Conservation (phyloP, 2,113 vertebrate genomes). For the Casuarius casuarius region DNA sequence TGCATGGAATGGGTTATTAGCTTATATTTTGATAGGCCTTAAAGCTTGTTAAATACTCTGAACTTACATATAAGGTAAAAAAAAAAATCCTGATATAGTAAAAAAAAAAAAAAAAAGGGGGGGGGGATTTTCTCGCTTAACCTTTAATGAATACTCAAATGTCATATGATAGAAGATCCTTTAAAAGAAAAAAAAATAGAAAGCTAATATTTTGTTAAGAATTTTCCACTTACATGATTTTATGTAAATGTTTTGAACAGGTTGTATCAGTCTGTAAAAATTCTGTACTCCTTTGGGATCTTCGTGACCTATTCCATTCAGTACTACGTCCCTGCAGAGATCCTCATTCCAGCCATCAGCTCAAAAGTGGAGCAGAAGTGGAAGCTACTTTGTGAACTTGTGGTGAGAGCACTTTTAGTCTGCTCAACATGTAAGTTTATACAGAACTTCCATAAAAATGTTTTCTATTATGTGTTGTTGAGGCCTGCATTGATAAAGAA, state of each 20-base stretch:
- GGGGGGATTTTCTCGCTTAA: neutral
- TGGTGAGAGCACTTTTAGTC: conserved; percentile 78
- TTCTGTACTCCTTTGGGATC: conserved; percentile 90
- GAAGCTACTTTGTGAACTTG: conserved; percentile 79
- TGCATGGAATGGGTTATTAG: neutral
- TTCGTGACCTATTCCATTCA: conserved; percentile 91
- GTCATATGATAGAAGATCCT: neutral
- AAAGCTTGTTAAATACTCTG: neutral
- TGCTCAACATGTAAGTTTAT: conserved; percentile 86
- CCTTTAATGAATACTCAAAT: neutral
- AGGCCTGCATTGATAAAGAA: neutral
- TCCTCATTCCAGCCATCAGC: conserved; percentile 80
- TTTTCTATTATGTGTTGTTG: neutral
- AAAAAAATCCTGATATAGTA: neutral
- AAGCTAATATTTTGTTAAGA: neutral
- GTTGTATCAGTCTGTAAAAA: conserved; percentile 88
- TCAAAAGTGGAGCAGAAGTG: conserved; percentile 78
- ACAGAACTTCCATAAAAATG: neutral
- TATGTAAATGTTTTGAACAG: conserved; percentile 73
- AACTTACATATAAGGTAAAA: neutral
- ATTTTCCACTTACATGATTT: neutral
- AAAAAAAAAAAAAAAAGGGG: neutral
- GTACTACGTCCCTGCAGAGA: conserved; percentile 90
- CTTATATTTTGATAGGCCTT: neutral
- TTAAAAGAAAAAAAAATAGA: neutral